Base-by-base conservation (phyloP, 2,888 invertebrate genomes). In the Melipona bicolor region DNA sequence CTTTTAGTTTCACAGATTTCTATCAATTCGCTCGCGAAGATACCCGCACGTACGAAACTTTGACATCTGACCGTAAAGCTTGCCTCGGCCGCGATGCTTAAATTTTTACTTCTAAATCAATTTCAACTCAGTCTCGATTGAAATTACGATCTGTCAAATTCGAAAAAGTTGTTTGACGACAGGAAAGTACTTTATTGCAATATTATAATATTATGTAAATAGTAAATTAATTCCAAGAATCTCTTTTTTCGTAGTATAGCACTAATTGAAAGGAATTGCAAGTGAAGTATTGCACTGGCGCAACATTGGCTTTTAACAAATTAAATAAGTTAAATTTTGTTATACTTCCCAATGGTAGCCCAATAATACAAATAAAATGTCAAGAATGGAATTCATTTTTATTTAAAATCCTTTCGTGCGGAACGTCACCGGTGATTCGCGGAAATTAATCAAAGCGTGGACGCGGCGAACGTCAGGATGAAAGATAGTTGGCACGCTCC, bases 371-470 rank as follows among this genome's bases (percentile, higher is more conserved):
- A 36, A 36, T 36, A 6, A 36, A 36, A 36, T 9, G 36, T 0
- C 36, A 1, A 9, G 36, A 36, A 36, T 1, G 9, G 36, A 36
- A 36, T 36, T 36, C 36, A 36, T 36, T 36, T 17, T 9, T 6
- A 0, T 21, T 32, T 50, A 15, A 27, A 68, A 68, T 81, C 56
- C 5, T 19, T 27, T n/a, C 43, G 64, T 19, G 52, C 54, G 52
- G 54, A 75, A 43, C 59, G n/a, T 15, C 5, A 50, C 0, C 43
- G 15, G 24, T 52, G 65, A 59, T 61, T 73, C 62, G 56, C 17
- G 27, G 56, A n/a, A 56, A 79, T 73, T 77, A 74, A 71, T 84
- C 73, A 71, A 59, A 69, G 52, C 64, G 68, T 79, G 68, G 75
- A 76, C 64, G 15, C 69, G 50, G 6, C 56, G 59, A 17, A 21